These are phyloP conservation scores for Ectemnius continuus DNA, from an alignment of 2,888 invertebrate species.

Conservation along the genomic window DNA sequence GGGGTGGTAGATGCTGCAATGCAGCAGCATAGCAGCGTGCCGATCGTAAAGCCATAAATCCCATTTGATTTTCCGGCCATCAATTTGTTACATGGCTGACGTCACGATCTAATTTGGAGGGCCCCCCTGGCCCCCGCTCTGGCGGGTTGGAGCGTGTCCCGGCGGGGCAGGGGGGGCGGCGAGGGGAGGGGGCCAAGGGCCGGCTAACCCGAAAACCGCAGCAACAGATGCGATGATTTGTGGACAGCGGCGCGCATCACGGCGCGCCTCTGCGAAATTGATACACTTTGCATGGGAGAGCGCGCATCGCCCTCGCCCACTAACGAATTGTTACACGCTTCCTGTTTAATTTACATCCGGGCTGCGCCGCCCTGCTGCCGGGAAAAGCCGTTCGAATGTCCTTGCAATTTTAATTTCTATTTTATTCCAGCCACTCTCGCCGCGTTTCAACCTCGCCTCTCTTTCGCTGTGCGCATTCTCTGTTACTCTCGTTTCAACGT, in stretches of 20 bases:
- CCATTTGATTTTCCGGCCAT: constrained; percentile 67
- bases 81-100: constrained; percentile 69
- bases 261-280: constrained; percentile 41
- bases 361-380: neutral
- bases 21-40: constrained; percentile 13
- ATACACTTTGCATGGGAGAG: constrained; percentile 42
- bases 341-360: too few species aligned
- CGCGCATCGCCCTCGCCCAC: neutral
- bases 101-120: constrained; percentile 66
- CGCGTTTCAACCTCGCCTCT: too few species aligned
- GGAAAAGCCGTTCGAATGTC: neutral
- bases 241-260: constrained; percentile 52
- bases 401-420: constrained; percentile 5
- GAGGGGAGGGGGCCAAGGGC: neutral
- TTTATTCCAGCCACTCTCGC: neutral
- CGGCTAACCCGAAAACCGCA: constrained; percentile 65
- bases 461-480: too few species aligned
- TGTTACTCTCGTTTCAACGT: too few species aligned
- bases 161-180: too few species aligned
- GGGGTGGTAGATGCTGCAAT: constrained; percentile 2
- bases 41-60: constrained; percentile 66
- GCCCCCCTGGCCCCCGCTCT: constrained; percentile 12
- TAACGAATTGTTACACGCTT: constrained; percentile 23
- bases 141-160: too few species aligned
- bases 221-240: constrained; percentile 73